Evolutionary conservation across 1,140 invertebrate genomes (phyloP).

Genomic region (Argopecten irradians): DNA sequence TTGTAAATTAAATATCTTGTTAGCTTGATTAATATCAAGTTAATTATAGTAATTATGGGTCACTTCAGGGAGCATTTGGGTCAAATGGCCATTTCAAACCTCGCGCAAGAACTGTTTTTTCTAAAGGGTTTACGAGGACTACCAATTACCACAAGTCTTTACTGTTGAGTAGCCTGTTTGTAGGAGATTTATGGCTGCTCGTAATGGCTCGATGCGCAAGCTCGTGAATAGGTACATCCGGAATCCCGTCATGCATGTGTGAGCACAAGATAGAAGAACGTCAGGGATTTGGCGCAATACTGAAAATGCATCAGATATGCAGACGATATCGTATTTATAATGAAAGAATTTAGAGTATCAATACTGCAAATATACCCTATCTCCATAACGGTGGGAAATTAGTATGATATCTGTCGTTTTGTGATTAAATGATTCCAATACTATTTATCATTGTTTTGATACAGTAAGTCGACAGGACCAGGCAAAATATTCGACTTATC

Average conservation of each 20-base stretch:
- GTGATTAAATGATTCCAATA: too few species aligned
- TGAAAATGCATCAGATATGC: background rate
- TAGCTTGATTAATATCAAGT: conserved; percentile 23
- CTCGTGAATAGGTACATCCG: background rate
- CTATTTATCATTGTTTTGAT: too few species aligned
- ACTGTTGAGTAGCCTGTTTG: conserved; percentile 10
- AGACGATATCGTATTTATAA: too few species aligned
- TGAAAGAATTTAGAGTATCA: too few species aligned
- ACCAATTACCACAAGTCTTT: background rate
- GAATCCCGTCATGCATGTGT: background rate
- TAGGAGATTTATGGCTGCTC: background rate
- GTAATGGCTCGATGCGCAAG: conserved; percentile 13
- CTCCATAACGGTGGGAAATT: too few species aligned
- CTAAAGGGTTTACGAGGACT: background rate
- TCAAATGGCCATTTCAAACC: conserved; percentile 3
- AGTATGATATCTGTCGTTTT: too few species aligned
- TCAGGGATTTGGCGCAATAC: background rate
- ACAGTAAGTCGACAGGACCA: too few species aligned
- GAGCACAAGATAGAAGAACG: background rate
- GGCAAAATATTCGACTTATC: too few species aligned
- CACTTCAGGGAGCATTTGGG: conserved; percentile 12
- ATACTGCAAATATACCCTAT: too few species aligned
- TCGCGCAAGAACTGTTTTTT: background rate
- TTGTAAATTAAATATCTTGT: conserved; percentile 23
- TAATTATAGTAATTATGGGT: conserved; percentile 19